phyloP scores from a whole-genome alignment of 2,113 vertebrate species.

The Hippocampus abdominalis region DNA sequence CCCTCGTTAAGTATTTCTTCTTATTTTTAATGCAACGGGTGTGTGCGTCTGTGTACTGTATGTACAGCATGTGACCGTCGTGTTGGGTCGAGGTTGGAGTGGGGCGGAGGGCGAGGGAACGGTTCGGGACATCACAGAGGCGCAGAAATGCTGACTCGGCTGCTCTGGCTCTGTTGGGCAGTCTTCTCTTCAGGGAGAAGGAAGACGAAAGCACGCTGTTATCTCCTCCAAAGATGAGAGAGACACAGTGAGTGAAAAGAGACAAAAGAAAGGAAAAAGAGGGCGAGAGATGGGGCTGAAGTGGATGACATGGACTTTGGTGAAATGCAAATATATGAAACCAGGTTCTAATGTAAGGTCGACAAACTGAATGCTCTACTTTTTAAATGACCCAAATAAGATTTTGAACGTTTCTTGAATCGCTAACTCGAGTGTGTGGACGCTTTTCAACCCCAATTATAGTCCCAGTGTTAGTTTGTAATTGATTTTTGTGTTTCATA shows the following conservation, averaged over 20 bases:
- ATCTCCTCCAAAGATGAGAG: constrained; percentile 57
- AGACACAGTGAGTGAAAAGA: constrained; percentile 37
- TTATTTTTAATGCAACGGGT: not conserved
- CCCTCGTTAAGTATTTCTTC: constrained; percentile 9
- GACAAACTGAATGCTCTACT: constrained; percentile 36
- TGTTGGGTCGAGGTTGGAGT: constrained; percentile 1
- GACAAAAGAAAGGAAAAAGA: constrained; percentile 7
- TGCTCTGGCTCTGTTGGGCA: constrained; percentile 57
- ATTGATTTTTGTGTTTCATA: no score
- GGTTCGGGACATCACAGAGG: constrained; percentile 59
- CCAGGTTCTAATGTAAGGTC: constrained; percentile 39
- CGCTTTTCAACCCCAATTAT: no score
- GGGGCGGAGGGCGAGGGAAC: constrained; percentile 16
- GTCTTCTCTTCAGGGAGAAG: constrained; percentile 59
- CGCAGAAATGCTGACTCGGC: constrained; percentile 67
- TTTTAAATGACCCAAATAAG: not conserved
- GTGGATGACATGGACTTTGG: constrained; percentile 56
- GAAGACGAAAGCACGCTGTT: constrained; percentile 60
- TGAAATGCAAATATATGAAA: constrained; percentile 39
- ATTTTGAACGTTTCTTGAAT: not conserved
- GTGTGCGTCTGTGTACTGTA: constrained; percentile 10
- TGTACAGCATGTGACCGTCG: constrained; percentile 8
- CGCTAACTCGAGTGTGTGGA: not conserved
- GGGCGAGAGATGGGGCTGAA: constrained; percentile 13
- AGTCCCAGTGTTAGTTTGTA: no score